phyloP scores from a whole-genome alignment of 1,140 invertebrate genomes.

The Heliothis virescens region DNA sequence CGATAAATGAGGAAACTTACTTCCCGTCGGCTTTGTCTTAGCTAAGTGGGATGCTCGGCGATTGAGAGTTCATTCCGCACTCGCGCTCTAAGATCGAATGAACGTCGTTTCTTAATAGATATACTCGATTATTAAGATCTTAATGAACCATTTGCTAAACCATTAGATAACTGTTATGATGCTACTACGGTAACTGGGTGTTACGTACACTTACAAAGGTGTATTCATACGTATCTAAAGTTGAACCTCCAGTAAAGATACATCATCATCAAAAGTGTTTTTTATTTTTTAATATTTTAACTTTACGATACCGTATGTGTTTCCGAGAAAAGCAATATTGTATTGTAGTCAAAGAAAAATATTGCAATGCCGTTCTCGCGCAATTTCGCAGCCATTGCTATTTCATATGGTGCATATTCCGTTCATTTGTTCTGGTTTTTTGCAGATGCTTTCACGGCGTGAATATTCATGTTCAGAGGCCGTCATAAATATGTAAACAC shows the following conservation, averaged over 20 bases:
- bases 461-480: conserved; percentile 28
- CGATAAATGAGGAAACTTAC: conserved; percentile 71
- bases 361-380: conserved; percentile 56
- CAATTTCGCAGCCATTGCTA: conserved; percentile 58
- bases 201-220: background rate
- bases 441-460: conserved; percentile 46
- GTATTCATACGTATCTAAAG: too few species aligned
- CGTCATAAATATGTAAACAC: conserved; percentile 41
- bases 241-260: background rate
- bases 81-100: conserved; percentile 42
- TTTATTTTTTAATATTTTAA: conserved; percentile 44
- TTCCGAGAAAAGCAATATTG: conserved; percentile 56
- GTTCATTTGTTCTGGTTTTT: conserved; percentile 58
- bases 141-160: conserved; percentile 10
- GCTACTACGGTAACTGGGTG: background rate
- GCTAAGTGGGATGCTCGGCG: conserved; percentile 52
- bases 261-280: background rate
- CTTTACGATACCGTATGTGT: conserved; percentile 31
- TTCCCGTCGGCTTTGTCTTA: conserved; percentile 63
- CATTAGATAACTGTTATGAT: background rate
- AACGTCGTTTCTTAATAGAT: conserved; percentile 43
- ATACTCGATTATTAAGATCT: conserved; percentile 22
- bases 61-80: conserved; percentile 54
- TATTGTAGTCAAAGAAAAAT: conserved; percentile 65
- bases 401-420: conserved; percentile 61